Conservation (phyloP, 2,797 vertebrate genomes). For the Vespertilio murinus region DNA sequence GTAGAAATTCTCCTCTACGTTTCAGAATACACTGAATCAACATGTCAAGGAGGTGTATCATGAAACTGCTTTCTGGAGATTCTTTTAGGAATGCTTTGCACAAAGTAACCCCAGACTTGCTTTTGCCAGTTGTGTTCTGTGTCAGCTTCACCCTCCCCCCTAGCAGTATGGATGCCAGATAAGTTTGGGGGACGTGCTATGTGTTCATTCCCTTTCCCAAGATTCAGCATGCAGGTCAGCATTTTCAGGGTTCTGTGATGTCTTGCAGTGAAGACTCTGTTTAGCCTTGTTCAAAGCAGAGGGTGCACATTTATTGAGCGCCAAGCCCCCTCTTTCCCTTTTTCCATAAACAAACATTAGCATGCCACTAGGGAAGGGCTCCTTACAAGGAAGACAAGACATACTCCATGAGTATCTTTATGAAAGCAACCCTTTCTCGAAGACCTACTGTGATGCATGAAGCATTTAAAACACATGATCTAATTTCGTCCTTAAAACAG, state of each 20-base stretch:
- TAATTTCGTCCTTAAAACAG: background rate
- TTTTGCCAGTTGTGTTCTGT: background rate
- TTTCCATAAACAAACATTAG: background rate
- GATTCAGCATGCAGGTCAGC: background rate
- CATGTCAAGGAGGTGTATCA: background rate
- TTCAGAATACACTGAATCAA: background rate
- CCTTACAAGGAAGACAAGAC: background rate
- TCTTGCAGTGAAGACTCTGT: background rate
- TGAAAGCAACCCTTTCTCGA: background rate
- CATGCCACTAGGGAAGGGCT: fast-evolving
- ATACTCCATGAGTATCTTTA: fast-evolving
- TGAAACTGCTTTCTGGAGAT: background rate
- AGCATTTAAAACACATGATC: fast-evolving
- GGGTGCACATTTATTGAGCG: background rate
- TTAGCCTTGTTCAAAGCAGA: background rate
- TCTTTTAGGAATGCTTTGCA: background rate
- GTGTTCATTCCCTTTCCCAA: background rate
- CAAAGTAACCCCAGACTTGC: background rate
- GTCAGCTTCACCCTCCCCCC: too few species aligned
- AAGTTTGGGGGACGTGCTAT: background rate
- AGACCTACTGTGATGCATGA: background rate
- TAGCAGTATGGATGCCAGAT: background rate
- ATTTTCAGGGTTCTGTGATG: background rate
- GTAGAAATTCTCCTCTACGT: background rate
- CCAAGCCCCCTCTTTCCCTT: background rate